phyloP scores from a whole-genome alignment of 2,888 invertebrate species.

The Acleris sparsana region DNA sequence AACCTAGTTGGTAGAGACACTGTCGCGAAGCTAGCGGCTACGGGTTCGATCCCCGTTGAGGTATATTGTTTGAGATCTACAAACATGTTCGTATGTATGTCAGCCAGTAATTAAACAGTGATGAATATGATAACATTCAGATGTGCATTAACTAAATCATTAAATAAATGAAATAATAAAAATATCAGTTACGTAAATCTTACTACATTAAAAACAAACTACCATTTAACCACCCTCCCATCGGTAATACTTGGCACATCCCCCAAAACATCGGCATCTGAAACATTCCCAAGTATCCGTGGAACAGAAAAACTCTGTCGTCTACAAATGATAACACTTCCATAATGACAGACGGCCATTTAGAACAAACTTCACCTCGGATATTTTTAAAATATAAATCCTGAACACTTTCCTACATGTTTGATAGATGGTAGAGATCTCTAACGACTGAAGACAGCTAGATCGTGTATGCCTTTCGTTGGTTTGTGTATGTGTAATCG shows the following conservation, averaged over 20 bases:
- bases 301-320: slow-evolving; percentile 5
- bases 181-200: no score
- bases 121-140: no score
- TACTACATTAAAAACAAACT: no score
- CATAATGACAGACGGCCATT: slow-evolving; percentile 17
- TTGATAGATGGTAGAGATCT: slow-evolving; percentile 13
- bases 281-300: slow-evolving; percentile 3
- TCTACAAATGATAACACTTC: slow-evolving; percentile 21
- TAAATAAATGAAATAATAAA: no score
- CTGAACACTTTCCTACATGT: slow-evolving; percentile 8
- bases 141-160: no score
- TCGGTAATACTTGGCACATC: slow-evolving; percentile 17
- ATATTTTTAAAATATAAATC: slow-evolving; percentile 8
- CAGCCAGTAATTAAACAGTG: no score
- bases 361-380: slow-evolving; percentile 17
- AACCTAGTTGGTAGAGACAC: no score
- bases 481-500: no score
- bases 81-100: no score
- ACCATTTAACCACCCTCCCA: neutral
- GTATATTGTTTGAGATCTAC: no score
- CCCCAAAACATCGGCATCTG: neutral
- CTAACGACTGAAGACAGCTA: slow-evolving; percentile 6
- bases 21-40: no score
- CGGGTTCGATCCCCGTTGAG: no score
- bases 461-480: neutral